These are phyloP conservation scores for Homarus americanus DNA, from an alignment of 1,140 invertebrate genomes.

Conservation along the genomic window DNA sequence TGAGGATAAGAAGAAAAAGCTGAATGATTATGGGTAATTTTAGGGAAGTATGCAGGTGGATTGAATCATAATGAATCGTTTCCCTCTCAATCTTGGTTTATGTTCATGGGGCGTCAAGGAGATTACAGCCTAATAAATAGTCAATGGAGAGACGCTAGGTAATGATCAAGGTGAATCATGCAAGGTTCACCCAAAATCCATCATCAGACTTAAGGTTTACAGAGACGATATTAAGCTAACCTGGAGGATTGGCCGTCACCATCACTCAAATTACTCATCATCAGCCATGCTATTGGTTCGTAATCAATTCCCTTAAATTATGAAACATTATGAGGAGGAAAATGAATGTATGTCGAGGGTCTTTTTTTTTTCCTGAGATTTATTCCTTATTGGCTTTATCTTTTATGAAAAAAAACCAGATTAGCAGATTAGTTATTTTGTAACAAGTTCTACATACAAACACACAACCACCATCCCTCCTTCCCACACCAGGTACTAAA, in stretches of 20 bases:
- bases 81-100: neutral
- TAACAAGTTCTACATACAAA: too few relatives aligned
- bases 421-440: too few relatives aligned
- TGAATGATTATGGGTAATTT: conserved; percentile 3
- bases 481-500: too few relatives aligned
- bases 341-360: too few relatives aligned
- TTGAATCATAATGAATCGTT: conserved; percentile 22
- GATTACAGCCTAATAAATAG: neutral
- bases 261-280: neutral
- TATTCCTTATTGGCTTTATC: too few relatives aligned
- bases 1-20: neutral
- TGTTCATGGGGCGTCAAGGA: neutral
- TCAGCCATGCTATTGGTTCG: neutral
- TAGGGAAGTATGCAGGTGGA: conserved; percentile 13
- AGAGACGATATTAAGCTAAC: neutral
- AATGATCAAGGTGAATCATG: neutral
- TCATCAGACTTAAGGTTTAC: neutral
- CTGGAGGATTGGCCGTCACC: neutral
- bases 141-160: neutral
- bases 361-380: too few relatives aligned
- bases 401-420: too few relatives aligned
- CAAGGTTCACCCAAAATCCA: neutral
- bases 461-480: too few relatives aligned
- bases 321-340: too few relatives aligned
- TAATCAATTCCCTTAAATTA: neutral